Evolutionary conservation across 2,888 invertebrate species (phyloP).

Genomic region (Lypha dubia): DNA sequence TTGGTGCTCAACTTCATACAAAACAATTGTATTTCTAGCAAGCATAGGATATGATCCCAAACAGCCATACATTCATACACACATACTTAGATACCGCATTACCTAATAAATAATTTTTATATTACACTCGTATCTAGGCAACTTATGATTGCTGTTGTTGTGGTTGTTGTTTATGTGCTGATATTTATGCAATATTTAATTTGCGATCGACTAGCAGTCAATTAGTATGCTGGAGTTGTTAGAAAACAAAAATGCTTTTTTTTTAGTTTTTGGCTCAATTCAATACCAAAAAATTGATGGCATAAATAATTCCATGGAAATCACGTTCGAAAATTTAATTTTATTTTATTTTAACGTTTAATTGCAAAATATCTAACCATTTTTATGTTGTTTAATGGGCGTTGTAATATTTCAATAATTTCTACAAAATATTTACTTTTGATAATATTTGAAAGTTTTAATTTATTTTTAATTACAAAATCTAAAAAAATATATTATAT

Average conservation of each 20-base stretch:
- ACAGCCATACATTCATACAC: too few relatives aligned
- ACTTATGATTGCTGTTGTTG: neutral
- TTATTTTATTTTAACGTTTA: too few relatives aligned
- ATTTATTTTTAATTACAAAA: neutral
- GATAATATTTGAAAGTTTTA: neutral
- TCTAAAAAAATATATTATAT: too few relatives aligned
- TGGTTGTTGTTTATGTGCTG: neutral
- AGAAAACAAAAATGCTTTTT: conserved; percentile 5
- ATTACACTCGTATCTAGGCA: neutral
- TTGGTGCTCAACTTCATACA: neutral
- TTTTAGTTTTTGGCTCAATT: too few relatives aligned
- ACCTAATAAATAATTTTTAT: neutral
- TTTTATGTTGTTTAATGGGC: conserved; percentile 29
- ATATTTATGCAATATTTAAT: conserved; percentile 6
- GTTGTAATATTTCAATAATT: neutral
- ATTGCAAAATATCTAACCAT: neutral
- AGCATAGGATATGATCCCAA: too few relatives aligned
- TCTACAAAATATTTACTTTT: neutral
- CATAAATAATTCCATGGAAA: neutral
- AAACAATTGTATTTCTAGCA: neutral
- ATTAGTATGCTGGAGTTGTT: conserved; percentile 36
- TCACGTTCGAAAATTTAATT: neutral
- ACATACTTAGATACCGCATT: neutral
- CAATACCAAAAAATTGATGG: too few relatives aligned
- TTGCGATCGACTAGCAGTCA: neutral